Conservation (phyloP, 2,113 vertebrate genomes). For the Hepsetus odoe region DNA sequence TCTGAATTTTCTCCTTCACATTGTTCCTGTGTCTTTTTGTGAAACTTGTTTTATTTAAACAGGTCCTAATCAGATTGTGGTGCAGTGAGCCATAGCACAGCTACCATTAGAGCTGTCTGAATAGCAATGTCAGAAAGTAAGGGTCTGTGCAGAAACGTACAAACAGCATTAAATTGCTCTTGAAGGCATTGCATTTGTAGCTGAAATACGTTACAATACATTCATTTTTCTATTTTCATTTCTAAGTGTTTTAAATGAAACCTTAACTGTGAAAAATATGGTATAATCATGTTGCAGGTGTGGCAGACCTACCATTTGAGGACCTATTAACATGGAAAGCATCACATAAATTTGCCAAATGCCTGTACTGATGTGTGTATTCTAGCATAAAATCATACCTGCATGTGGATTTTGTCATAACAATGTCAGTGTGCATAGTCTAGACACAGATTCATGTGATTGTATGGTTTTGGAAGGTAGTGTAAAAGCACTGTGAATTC, state of each 20-base stretch:
- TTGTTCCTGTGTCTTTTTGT: background rate
- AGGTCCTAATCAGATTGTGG: background rate
- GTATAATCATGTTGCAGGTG: too few relatives aligned
- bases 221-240: too few relatives aligned
- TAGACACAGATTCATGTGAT: background rate
- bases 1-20: background rate
- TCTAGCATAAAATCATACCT: background rate
- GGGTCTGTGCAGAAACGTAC: too few relatives aligned
- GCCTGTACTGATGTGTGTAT: background rate
- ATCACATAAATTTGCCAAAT: background rate
- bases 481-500: constrained; percentile 8
- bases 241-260: too few relatives aligned
- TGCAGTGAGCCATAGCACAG: background rate
- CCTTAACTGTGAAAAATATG: too few relatives aligned
- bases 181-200: too few relatives aligned
- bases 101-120: background rate
- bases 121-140: too few relatives aligned
- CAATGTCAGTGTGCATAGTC: background rate
- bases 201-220: too few relatives aligned
- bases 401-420: background rate
- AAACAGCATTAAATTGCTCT: too few relatives aligned
- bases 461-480: background rate
- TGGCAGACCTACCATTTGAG: too few relatives aligned
- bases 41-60: background rate
- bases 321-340: too few relatives aligned